Evolutionary conservation across 2,888 invertebrate species (phyloP).

Genomic region (Cyclophora albipunctata): DNA sequence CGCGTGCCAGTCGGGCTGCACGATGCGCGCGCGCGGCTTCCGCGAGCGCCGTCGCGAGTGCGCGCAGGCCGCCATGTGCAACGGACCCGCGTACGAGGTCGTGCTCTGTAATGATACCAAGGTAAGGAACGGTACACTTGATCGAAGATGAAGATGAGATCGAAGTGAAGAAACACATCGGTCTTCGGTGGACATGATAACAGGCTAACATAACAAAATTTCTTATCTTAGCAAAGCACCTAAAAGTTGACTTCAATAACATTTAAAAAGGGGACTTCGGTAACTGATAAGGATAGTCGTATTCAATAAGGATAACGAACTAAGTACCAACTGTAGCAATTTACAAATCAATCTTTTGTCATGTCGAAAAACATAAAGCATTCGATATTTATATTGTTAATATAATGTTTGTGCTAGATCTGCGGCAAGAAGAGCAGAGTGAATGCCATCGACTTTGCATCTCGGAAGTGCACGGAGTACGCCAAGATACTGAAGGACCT

Average conservation of each 20-base stretch:
- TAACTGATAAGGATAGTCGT: too few species aligned
- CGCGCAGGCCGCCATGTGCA: constrained; percentile 73
- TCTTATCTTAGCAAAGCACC: too few species aligned
- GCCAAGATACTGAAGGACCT: constrained; percentile 76
- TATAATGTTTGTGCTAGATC: constrained; percentile 30
- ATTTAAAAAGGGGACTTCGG: too few species aligned
- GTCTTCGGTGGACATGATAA: too few species aligned
- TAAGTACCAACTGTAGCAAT: too few species aligned
- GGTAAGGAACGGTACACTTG: constrained; percentile 36
- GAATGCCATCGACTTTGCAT: constrained; percentile 74
- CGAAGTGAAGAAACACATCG: not conserved
- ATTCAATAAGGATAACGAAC: too few species aligned
- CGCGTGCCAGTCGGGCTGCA: constrained; percentile 80
- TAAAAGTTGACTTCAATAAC: too few species aligned
- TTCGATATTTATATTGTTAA: too few species aligned
- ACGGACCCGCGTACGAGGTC: constrained; percentile 79
- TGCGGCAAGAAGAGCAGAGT: constrained; percentile 72
- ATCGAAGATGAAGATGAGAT: too few species aligned
- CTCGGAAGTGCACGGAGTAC: constrained; percentile 78
- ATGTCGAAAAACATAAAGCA: too few species aligned
- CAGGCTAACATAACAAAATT: too few species aligned
- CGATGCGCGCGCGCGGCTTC: constrained; percentile 77
- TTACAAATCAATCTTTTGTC: too few species aligned
- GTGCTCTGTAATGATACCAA: constrained; percentile 79
- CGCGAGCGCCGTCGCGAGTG: constrained; percentile 75